Percentiles rank a stretch among this genome's conserved stretches.
These are phyloP conservation scores for Allophyes oxyacanthae DNA, from an alignment of 2,888 invertebrate genomes.

Conservation along the genomic window DNA sequence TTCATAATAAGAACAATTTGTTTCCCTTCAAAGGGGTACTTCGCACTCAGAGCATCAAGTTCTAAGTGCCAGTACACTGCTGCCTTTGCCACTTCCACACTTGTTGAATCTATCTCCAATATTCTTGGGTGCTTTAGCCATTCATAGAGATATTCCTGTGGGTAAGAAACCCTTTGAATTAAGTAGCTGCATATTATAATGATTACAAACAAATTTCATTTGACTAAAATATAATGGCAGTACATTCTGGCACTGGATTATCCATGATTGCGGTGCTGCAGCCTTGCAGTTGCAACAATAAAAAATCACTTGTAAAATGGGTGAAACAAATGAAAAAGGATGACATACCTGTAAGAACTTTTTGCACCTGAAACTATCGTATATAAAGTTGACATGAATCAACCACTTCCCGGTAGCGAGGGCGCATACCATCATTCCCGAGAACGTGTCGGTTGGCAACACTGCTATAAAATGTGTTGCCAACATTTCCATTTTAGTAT, in stretches of 20 bases:
- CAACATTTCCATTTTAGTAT: conserved; percentile 87
- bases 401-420: conserved; percentile 85
- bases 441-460: conserved; percentile 81
- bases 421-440: conserved; percentile 86
- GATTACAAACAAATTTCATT: too few relatives aligned
- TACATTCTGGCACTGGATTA: too few relatives aligned
- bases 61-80: conserved; percentile 83
- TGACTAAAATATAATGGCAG: too few relatives aligned
- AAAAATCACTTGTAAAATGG: not conserved
- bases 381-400: conserved; percentile 79
- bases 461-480: conserved; percentile 83
- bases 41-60: conserved; percentile 71
- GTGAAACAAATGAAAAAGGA: not conserved
- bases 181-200: too few relatives aligned
- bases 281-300: not conserved
- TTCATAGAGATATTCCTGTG: conserved; percentile 83
- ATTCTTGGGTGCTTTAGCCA: conserved; percentile 86
- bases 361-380: conserved; percentile 84
- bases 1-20: conserved; percentile 86
- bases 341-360: conserved; percentile 78
- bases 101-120: conserved; percentile 81
- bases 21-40: conserved; percentile 83
- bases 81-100: conserved; percentile 83
- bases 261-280: too few relatives aligned
- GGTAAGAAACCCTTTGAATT: conserved; percentile 16